Evolutionary conservation across 2,113 vertebrate species (phyloP).

Genomic region (Sylvietta virens): DNA sequence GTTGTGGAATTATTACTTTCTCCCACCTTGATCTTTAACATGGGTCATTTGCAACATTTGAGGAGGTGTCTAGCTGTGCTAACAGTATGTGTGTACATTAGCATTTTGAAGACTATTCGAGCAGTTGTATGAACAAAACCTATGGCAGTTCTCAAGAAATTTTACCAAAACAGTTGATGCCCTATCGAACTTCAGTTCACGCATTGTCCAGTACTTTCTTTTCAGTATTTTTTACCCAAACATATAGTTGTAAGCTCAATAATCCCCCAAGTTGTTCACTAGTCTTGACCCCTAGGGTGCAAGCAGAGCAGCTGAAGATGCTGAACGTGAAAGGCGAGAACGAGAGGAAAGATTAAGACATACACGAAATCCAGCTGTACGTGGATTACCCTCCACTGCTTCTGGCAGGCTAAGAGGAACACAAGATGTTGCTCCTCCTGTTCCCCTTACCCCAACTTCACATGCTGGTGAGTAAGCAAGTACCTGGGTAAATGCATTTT

Average conservation of each 20-base stretch:
- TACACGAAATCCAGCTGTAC: constrained; percentile 82
- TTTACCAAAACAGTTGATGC: neutral
- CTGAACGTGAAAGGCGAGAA: constrained; percentile 88
- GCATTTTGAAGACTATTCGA: neutral
- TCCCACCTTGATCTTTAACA: neutral
- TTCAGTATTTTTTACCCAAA: neutral
- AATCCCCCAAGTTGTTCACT: neutral
- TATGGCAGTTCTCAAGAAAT: neutral
- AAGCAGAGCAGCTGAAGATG: constrained; percentile 88
- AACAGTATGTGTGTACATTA: neutral
- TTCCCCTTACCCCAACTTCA: constrained; percentile 90
- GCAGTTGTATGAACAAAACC: neutral
- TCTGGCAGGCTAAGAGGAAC: constrained; percentile 86
- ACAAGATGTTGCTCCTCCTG: constrained; percentile 83
- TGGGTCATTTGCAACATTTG: neutral
- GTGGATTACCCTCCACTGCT: constrained; percentile 85
- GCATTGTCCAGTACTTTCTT: neutral
- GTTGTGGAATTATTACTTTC: neutral
- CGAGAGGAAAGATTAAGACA: constrained; percentile 91
- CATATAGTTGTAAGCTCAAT: neutral
- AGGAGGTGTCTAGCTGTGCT: neutral
- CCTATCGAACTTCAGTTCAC: neutral
- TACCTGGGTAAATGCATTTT: neutral
- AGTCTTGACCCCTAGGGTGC: constrained; percentile 76
- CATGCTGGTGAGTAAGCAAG: constrained; percentile 80